A percentile compares a stretch with the other conserved stretches of the same genome.
phyloP scores from a whole-genome alignment of 2,797 vertebrate genomes.

The Clarias fuscus region DNA sequence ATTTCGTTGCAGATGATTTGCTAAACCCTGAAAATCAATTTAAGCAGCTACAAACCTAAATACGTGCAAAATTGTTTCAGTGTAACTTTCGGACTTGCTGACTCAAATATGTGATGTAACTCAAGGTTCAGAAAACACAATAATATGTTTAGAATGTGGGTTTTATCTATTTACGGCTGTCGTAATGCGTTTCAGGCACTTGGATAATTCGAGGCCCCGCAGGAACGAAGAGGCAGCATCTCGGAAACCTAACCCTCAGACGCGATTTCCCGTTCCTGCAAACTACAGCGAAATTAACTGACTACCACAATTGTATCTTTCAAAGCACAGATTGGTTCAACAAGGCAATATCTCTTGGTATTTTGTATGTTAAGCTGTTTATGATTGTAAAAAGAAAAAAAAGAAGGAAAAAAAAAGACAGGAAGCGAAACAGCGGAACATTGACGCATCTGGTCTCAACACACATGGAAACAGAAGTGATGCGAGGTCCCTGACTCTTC shows the following conservation, averaged over 20 bases:
- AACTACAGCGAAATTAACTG: slow-evolving; percentile 56
- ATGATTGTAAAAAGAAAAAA: not conserved
- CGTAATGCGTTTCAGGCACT: slow-evolving; percentile 29
- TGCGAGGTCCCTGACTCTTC: slow-evolving; percentile 15
- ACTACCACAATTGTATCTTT: slow-evolving; percentile 64
- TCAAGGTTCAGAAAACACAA: not conserved
- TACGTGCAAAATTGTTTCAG: not conserved
- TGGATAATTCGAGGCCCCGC: slow-evolving; percentile 38
- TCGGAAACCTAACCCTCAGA: slow-evolving; percentile 48
- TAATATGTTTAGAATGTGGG: not conserved
- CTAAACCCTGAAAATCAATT: not conserved
- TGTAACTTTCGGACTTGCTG: not conserved
- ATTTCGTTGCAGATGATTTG: not conserved
- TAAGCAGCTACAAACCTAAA: not conserved
- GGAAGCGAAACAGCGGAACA: slow-evolving; percentile 28
- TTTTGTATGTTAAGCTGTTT: slow-evolving; percentile 51
- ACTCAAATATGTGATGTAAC: not conserved
- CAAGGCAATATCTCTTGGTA: slow-evolving; percentile 61
- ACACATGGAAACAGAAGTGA: not conserved
- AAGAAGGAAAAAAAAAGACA: not conserved
- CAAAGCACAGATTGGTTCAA: slow-evolving; percentile 78
- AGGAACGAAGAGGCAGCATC: slow-evolving; percentile 50
- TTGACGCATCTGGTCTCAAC: slow-evolving; percentile 4
- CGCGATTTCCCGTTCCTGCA: slow-evolving; percentile 57
- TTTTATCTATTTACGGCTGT: not conserved